Conservation (phyloP, 2,888 invertebrate genomes). For the Tubulanus polymorphus region DNA sequence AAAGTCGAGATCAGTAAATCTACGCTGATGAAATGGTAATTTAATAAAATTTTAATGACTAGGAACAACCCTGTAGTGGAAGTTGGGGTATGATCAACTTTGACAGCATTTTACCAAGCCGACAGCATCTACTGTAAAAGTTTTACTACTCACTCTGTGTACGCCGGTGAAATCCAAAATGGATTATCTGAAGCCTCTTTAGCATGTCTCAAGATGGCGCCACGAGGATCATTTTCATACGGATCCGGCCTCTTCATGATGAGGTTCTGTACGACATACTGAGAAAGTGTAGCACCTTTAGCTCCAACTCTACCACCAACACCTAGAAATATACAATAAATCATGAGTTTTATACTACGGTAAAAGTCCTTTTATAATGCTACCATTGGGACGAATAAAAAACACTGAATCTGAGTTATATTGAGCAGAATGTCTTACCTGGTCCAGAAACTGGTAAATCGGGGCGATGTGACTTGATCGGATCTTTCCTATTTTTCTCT, state of each 20-base stretch:
- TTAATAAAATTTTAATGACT: not conserved
- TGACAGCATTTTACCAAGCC: too few species aligned
- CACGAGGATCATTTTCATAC: conserved; percentile 73
- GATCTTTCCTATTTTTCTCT: conserved; percentile 78
- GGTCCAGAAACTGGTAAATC: conserved; percentile 59
- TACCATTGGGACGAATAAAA: too few species aligned
- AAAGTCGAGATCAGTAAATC: not conserved
- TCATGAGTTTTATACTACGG: too few species aligned
- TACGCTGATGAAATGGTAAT: not conserved
- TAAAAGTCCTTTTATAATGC: too few species aligned
- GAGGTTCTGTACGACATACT: conserved; percentile 91
- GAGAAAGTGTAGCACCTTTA: conserved; percentile 91
- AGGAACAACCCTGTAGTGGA: not conserved
- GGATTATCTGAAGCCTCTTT: conserved; percentile 95
- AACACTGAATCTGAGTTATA: not conserved
- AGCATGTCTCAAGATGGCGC: conserved; percentile 89
- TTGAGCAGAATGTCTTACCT: conserved; percentile 48
- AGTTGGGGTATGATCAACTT: not conserved
- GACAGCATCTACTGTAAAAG: not conserved
- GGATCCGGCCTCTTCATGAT: conserved; percentile 73
- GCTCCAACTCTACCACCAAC: conserved; percentile 87
- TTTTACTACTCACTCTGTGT: conserved; percentile 32
- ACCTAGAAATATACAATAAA: conserved; percentile 31
- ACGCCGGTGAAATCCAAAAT: conserved; percentile 67
- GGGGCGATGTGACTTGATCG: conserved; percentile 57